Base-by-base conservation (phyloP, 2,888 invertebrate species). In the Caenorhabditis zanzibari region DNA sequence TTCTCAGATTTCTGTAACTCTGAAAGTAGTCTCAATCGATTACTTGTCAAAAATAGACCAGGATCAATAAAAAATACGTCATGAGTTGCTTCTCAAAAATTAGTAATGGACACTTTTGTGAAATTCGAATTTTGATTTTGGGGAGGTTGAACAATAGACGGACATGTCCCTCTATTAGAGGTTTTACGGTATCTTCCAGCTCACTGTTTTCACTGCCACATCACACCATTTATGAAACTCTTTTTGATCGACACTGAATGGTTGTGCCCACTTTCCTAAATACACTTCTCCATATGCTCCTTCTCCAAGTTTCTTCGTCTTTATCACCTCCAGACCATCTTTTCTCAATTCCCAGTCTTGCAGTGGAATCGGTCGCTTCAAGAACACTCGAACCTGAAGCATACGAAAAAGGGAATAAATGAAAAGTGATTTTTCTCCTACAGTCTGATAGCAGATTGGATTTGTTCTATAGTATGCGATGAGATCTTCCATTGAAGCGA, bases 261-360 rank as follows among this genome's bases (percentile, higher is more conserved):
- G 64, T 32, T 75, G 66, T 24, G 66, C 66, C 75, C 75, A 75
- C 56, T 38, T 52, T 47, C 76, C 76, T 19, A 76, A 24, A 28
- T 26, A 66, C 12, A 76, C 76, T 44, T 63, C 63, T 35, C 80
- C 80, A 28, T 54, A 80, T 10, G 80, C 80, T 5, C 80, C 80
- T 63, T 73, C 80, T 47, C 80, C 80, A n/a, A 80, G 38, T 14
- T 79, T 71, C 54, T 74, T 81, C 12, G 66, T 6, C 22, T 38
- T 41, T 47, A 63, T 64, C 26, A 82, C 38, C 6, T 82, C 82
- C 9, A 82, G n/a, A 0, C 58, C 44, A 24, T 66, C 56, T 72
- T 58, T 32, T 22, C 72, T 69, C 19, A 82, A 47, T 35, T 82
- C 82, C 82, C 82, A 82, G 5, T 56, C 56, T 63, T 56, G 63